phyloP scores from a whole-genome alignment of 2,113 vertebrate genomes.

The Toxostoma redivivum region DNA sequence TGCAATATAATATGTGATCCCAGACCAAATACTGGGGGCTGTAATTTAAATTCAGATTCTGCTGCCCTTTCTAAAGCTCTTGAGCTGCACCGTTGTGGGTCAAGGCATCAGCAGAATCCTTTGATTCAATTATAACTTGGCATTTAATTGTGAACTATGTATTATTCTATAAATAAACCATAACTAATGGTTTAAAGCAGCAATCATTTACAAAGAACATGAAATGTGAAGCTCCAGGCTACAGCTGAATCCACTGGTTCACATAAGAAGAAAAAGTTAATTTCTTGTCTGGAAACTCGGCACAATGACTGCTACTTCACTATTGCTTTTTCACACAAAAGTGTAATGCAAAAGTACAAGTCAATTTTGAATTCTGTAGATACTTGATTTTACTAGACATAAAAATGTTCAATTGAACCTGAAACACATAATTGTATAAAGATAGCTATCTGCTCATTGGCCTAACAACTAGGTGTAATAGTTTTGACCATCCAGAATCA shows the following conservation, averaged over 20 bases:
- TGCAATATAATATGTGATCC: neutral
- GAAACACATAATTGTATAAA: neutral
- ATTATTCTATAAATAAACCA: slow-evolving; percentile 49
- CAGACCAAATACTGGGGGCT: neutral
- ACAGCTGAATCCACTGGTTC: neutral
- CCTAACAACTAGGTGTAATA: neutral
- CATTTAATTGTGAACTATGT: slow-evolving; percentile 42
- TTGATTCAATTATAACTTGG: slow-evolving; percentile 48
- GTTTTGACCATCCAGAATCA: neutral
- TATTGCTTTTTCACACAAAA: neutral
- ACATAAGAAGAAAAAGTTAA: neutral
- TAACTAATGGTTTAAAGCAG: slow-evolving; percentile 28
- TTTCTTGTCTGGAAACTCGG: neutral
- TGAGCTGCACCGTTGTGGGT: slow-evolving; percentile 3
- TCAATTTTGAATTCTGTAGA: neutral
- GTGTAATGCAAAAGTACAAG: neutral
- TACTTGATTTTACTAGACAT: neutral
- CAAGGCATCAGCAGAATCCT: slow-evolving; percentile 8
- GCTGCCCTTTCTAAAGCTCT: slow-evolving; percentile 25
- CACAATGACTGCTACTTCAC: neutral
- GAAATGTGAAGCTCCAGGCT: neutral
- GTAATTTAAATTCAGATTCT: slow-evolving; percentile 32
- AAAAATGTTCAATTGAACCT: neutral
- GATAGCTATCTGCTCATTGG: neutral
- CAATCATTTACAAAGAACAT: neutral